These are phyloP conservation scores for Synergus umbraculus DNA, from an alignment of 2,888 invertebrate genomes.

Conservation along the genomic window DNA sequence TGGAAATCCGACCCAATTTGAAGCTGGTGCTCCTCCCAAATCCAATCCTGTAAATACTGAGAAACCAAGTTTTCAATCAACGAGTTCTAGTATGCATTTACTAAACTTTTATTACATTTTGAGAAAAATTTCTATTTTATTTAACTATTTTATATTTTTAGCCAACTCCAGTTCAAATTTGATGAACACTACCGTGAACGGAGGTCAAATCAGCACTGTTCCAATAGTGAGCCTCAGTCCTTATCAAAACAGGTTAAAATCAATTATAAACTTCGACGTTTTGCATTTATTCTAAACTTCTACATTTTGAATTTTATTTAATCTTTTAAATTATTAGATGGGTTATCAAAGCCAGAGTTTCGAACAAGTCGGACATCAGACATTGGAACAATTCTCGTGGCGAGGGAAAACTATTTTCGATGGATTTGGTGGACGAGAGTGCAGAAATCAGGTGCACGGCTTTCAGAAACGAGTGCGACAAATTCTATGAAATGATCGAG, in stretches of 20 bases:
- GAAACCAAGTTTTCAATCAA: not conserved
- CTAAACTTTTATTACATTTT: not conserved
- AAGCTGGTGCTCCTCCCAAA: slow-evolving; percentile 50
- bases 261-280: not conserved
- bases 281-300: slow-evolving; percentile 24
- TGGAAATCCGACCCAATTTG: slow-evolving; percentile 85
- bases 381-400: slow-evolving; percentile 95
- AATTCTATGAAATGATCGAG: slow-evolving; percentile 92
- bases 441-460: slow-evolving; percentile 96
- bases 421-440: slow-evolving; percentile 95
- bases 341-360: slow-evolving; percentile 94
- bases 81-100: not conserved
- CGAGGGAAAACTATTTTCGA: slow-evolving; percentile 95
- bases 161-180: not conserved
- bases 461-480: slow-evolving; percentile 92
- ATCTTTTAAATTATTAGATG: slow-evolving; percentile 80
- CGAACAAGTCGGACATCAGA: slow-evolving; percentile 87
- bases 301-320: slow-evolving; percentile 31
- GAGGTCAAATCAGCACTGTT: slow-evolving; percentile 63
- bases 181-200: slow-evolving; percentile 27
- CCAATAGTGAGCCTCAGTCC: slow-evolving; percentile 93
- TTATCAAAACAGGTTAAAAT: slow-evolving; percentile 90
- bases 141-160: not conserved
- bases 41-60: not conserved
- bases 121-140: not conserved